Evolutionary conservation across 2,888 invertebrate species (phyloP), one percentile per base, ranked within the genome.

Genomic region (Bruchidius siliquastri): DNA sequence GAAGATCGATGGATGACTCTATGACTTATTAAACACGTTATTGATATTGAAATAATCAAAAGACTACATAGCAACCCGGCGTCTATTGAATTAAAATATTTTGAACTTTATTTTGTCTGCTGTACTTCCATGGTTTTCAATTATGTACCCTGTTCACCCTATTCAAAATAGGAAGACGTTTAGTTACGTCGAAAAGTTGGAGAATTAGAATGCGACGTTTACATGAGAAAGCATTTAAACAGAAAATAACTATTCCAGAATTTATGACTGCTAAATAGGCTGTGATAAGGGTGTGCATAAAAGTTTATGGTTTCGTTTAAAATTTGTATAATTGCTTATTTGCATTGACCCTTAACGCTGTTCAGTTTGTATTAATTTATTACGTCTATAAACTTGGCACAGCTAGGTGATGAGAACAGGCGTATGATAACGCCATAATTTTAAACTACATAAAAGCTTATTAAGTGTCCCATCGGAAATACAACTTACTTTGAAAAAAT

Each of bases 301-400:
- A 75, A 73, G 74, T 77, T 76, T 73, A 72, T 70, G 76, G 79
- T 78, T 80, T 80, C 80, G 80, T 80, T 80, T 78, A 77, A 79
- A 80, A 79, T 80, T 80, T 49, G 49, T 49, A 80, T 80, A 80
- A 80, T 81, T 78, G 79, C 77, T 77, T 77, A 81, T 73, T 73
- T 73, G 72, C 71, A 71, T 73, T 73, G 71, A 73, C 69, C 69
- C 67, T 71, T 13, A 18, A 13, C 13, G 8, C 18, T 13, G 18
- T 13, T 49, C 10, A 49, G 18, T 13, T 30, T 6, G 30, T 8
- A 30, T 30, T 30, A 30, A 3, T 8, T 30, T 30, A n/a, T n/a
- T n/a, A n/a, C n/a, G n/a, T n/a, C n/a, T n/a, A n/a, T n/a, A n/a
- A n/a, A n/a, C n/a, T n/a, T n/a, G n/a, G n/a, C n/a, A n/a, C n/a